Conservation (phyloP, 2,797 vertebrate genomes). For the Cetoscarus ocellatus region DNA sequence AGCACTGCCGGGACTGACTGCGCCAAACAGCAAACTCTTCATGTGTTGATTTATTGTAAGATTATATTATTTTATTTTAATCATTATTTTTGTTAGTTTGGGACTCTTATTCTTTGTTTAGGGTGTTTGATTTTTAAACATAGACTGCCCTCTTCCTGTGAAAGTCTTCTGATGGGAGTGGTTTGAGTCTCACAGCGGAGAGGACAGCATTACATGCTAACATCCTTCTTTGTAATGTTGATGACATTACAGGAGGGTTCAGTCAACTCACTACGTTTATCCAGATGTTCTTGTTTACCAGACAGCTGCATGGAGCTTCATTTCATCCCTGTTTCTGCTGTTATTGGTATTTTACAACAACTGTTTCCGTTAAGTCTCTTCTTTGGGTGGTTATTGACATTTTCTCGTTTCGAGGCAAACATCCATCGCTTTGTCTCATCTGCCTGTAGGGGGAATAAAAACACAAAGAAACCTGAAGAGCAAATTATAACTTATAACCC, state of each 20-base stretch:
- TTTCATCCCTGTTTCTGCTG: not conserved
- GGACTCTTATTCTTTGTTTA: slow-evolving; percentile 54
- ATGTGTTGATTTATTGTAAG: slow-evolving; percentile 51
- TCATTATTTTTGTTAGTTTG: slow-evolving; percentile 54
- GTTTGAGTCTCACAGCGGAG: slow-evolving; percentile 13
- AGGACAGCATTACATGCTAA: slow-evolving; percentile 9
- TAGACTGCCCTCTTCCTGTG: slow-evolving; percentile 28
- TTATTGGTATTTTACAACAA: slow-evolving; percentile 3
- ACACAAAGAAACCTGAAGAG: slow-evolving; percentile 11
- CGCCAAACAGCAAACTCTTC: slow-evolving; percentile 64
- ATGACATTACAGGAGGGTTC: slow-evolving; percentile 24
- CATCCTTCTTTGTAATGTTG: slow-evolving; percentile 1
- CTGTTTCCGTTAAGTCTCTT: slow-evolving; percentile 38
- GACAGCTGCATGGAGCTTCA: slow-evolving; percentile 10
- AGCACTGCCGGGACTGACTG: slow-evolving; percentile 65
- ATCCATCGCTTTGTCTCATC: slow-evolving; percentile 27
- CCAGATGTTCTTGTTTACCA: slow-evolving; percentile 4
- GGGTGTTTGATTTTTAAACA: slow-evolving; percentile 53
- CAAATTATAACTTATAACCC: slow-evolving; percentile 15
- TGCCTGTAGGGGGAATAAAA: slow-evolving; percentile 6
- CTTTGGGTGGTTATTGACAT: slow-evolving; percentile 36
- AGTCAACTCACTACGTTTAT: slow-evolving; percentile 37
- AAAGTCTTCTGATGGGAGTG: slow-evolving; percentile 14
- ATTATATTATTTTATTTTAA: slow-evolving; percentile 55
- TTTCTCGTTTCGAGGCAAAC: slow-evolving; percentile 18